phyloP scores from a whole-genome alignment of 2,888 invertebrate species.

The Cetonia aurata region DNA sequence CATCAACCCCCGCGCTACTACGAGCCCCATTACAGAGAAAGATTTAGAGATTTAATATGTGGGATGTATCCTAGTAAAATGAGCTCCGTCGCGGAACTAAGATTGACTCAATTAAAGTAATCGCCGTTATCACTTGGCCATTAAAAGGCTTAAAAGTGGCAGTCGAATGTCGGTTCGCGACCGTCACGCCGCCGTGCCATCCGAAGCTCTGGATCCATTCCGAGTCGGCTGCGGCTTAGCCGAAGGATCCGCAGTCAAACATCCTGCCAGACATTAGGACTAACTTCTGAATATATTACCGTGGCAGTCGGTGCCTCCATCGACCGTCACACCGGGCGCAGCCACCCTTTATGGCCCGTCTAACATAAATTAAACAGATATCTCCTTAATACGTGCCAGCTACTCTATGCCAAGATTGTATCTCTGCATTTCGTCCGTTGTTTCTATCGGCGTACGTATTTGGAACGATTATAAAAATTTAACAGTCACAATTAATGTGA shows the following conservation, averaged over 20 bases:
- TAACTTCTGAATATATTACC: constrained; percentile 67
- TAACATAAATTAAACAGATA: constrained; percentile 61
- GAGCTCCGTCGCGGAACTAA: constrained; percentile 65
- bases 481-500: background rate
- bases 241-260: constrained; percentile 61
- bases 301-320: constrained; percentile 34
- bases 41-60: constrained; percentile 43
- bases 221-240: constrained; percentile 61
- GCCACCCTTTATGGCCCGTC: constrained; percentile 38
- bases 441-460: constrained; percentile 38
- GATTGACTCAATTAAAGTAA: constrained; percentile 79
- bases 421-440: constrained; percentile 34
- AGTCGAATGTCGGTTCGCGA: constrained; percentile 63
- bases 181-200: constrained; percentile 61
- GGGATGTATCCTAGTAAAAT: constrained; percentile 44
- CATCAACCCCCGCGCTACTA: constrained; percentile 9
- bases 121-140: constrained; percentile 77
- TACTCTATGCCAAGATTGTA: constrained; percentile 52
- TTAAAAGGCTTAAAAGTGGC: constrained; percentile 74
- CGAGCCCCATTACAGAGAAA: constrained; percentile 36
- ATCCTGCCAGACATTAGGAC: constrained; percentile 66
- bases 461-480: constrained; percentile 40
- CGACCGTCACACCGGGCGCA: constrained; percentile 37
- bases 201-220: constrained; percentile 60
- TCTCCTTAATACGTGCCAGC: constrained; percentile 66